phyloP scores from a whole-genome alignment of 2,888 invertebrate genomes.

The Mythimna pallens region DNA sequence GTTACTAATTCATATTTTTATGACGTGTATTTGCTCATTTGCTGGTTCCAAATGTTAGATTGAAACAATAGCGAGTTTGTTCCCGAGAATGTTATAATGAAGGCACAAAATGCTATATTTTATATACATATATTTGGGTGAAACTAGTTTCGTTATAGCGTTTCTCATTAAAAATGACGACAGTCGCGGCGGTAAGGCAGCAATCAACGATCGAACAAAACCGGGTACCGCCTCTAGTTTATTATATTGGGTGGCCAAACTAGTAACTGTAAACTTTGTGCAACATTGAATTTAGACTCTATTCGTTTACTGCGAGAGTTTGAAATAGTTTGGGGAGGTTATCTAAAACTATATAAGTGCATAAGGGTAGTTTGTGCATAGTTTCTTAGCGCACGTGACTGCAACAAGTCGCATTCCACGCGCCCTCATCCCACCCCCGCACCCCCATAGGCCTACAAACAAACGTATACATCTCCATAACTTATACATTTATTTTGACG shows the following conservation, averaged over 20 bases:
- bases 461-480: conserved; percentile 30
- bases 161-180: conserved; percentile 58
- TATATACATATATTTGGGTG: conserved; percentile 26
- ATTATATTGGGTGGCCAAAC: conserved; percentile 52
- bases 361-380: conserved; percentile 69
- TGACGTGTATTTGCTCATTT: background rate
- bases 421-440: conserved; percentile 56
- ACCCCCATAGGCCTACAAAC: conserved; percentile 68
- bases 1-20: conserved; percentile 4
- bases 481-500: conserved; percentile 25
- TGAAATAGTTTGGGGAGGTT: conserved; percentile 20
- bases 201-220: conserved; percentile 52
- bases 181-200: conserved; percentile 48
- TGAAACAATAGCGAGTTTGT: conserved; percentile 25
- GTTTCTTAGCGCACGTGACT: conserved; percentile 80
- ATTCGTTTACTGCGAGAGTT: conserved; percentile 8
- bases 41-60: background rate
- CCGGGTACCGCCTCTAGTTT: conserved; percentile 58
- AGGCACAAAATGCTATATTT: conserved; percentile 18
- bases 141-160: conserved; percentile 50
- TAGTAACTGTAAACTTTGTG: conserved; percentile 39
- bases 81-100: conserved; percentile 23
- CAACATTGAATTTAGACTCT: conserved; percentile 40
- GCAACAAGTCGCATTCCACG: conserved; percentile 85
- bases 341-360: conserved; percentile 56